Base-by-base conservation (phyloP, 1,140 invertebrate species). In the Heliothis subflexa region DNA sequence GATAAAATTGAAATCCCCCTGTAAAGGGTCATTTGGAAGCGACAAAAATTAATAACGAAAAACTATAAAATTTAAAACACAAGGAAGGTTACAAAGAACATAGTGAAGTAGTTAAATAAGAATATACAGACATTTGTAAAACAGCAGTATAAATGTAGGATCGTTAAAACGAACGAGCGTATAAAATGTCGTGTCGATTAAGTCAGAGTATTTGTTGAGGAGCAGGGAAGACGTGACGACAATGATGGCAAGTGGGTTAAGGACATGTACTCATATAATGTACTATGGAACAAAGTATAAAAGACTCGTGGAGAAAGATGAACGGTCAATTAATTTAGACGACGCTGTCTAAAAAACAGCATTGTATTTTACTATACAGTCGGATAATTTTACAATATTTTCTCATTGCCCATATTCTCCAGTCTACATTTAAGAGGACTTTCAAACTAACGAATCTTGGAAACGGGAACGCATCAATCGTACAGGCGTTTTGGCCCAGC, bases 121-220 rank as follows among this genome's bases (percentile, higher is more conserved):
- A 40, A n/a, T 45, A 40, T n/a, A 40, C 45, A 62, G 10, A 40
- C n/a, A 40, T 40, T 62, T 40, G 4, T 62, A 62, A 62, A 40
- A 62, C 57, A 59, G 21, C 13, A 33, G 1, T 28, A 59, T n/a
- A 62, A 62, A 62, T 45, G 59, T 40, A 25, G 1, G n/a, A 11
- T n/a, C 5, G 45, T 62, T 62, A 62, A 62, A 62, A 62, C 9
- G 59, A 16, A 40, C 25, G 33, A 40, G 33, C 59, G n/a, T 45
- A 45, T 40, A 45, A 61, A 61, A 13, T 61, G 28, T 40, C 40
- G 33, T 7, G 28, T 16, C 59, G 59, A 62, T 62, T 62, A 62
- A 40, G 13, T 62, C 21, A 1, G 33, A 5, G 59, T n/a, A 62
- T 28, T 40, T n/a, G 59, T 12, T 13, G 28, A 14, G 54, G 54